phyloP scores from a whole-genome alignment of 2,888 invertebrate genomes.

The Pilophorus perplexus region DNA sequence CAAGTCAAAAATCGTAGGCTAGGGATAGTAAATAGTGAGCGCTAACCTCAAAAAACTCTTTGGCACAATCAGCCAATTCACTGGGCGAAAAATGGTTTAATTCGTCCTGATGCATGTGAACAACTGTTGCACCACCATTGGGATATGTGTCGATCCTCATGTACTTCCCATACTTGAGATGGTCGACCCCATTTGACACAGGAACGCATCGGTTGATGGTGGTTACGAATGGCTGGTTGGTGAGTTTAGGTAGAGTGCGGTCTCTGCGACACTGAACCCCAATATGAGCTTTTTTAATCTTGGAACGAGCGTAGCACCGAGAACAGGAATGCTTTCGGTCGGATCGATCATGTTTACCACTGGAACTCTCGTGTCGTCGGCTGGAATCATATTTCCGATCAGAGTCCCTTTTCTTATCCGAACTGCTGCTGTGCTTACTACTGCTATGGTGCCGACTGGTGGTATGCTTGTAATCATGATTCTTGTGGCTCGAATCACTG shows the following conservation, averaged over 20 bases:
- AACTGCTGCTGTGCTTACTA: constrained; percentile 10
- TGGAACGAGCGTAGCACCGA: constrained; percentile 67
- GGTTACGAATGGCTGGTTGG: constrained; percentile 33
- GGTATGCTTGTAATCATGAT: constrained; percentile 1
- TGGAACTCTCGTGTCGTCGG: background rate
- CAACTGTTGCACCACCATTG: constrained; percentile 89
- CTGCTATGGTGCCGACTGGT: background rate
- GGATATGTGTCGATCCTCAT: constrained; percentile 89
- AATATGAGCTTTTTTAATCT: constrained; percentile 67
- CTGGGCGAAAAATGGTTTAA: constrained; percentile 68
- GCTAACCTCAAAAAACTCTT: constrained; percentile 83
- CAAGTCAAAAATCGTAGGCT: too few relatives aligned
- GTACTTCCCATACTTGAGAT: constrained; percentile 54
- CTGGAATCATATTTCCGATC: background rate
- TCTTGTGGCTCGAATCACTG: background rate
- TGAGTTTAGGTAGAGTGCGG: constrained; percentile 49
- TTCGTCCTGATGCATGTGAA: constrained; percentile 89
- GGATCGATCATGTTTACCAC: constrained; percentile 8
- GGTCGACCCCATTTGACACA: constrained; percentile 44
- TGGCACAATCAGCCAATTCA: constrained; percentile 75
- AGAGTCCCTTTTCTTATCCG: constrained; percentile 17
- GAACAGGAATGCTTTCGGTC: constrained; percentile 55
- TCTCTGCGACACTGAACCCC: constrained; percentile 70
- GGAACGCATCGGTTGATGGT: constrained; percentile 47
- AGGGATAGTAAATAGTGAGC: too few relatives aligned